Conservation (phyloP, 2,888 invertebrate species). For the Metallyticus violacea region DNA sequence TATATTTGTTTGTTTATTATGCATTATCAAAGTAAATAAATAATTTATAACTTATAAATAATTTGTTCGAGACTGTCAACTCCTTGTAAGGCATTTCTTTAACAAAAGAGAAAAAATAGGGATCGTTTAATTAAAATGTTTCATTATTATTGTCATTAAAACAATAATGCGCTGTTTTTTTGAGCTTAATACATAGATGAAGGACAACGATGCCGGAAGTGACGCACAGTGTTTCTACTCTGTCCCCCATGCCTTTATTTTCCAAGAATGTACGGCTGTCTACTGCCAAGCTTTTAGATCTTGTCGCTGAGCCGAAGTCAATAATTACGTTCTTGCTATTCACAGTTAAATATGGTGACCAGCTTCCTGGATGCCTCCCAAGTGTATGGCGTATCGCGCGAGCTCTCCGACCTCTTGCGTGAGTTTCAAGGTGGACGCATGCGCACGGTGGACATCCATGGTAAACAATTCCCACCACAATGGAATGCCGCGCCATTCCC, state of each 20-base stretch:
- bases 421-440: slow-evolving; percentile 67
- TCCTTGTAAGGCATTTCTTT: too few relatives aligned
- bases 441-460: slow-evolving; percentile 57
- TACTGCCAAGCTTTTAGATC: neutral
- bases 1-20: too few relatives aligned
- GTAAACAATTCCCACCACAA: slow-evolving; percentile 74
- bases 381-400: slow-evolving; percentile 73
- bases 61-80: too few relatives aligned
- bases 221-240: neutral
- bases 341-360: slow-evolving; percentile 64
- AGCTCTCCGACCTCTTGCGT: slow-evolving; percentile 64
- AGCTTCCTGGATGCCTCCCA: slow-evolving; percentile 74
- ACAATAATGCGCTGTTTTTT: too few relatives aligned
- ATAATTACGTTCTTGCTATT: slow-evolving; percentile 26
- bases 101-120: too few relatives aligned
- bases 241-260: neutral
- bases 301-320: neutral
- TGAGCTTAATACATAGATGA: too few relatives aligned
- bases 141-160: too few relatives aligned
- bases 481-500: slow-evolving; percentile 65
- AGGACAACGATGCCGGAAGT: neutral
- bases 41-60: too few relatives aligned
- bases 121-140: too few relatives aligned
- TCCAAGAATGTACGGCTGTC: neutral
- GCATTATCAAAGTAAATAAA: too few relatives aligned